Base-by-base conservation (phyloP, 2,888 invertebrate species). In the Helicoverpa assulta region DNA sequence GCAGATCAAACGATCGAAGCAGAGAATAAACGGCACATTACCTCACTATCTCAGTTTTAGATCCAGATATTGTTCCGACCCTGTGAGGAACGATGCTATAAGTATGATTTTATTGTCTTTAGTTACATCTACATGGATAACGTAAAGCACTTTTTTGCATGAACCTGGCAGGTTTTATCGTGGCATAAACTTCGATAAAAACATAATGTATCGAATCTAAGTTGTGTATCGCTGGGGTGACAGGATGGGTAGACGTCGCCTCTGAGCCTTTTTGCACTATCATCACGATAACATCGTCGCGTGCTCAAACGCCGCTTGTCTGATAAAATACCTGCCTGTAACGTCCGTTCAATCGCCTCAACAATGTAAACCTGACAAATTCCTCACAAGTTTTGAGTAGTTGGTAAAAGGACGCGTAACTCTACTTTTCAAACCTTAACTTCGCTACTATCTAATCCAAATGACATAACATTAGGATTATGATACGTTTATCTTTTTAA, bases 231-330 rank as follows among this genome's bases (percentile, higher is more conserved):
- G 53, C 7, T 63, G 56, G 67, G 70, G 66, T 79, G 75, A 81
- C 78, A 82, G 79, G 80, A 81, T 82, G 81, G 78, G 73, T 71
- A 76, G 81, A 84, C 81, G 70, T 79, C 74, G 71, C 73, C 78
- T 80, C 80, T 73, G 77, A 84, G 77, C 80, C 64, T 85, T 91
- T 90, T 87, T 87, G 88, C 87, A 85, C 78, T 89, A 89, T 92
- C 91, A 90, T 86, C 81, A 82, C 82, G 91, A 93, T 92, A 92
- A 88, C 80, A 88, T 89, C 89, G 82, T 90, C 86, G 91, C 90
- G 90, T 90, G 90, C 85, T 86, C 80, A 76, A 85, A 77, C 78
- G 67, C 71, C 79, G 82, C 72, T 74, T 65, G 79, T 54, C 83
- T 87, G 90, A 91, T 90, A 90, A 87, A 84, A 83, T 85, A 89